Evolutionary conservation across 2,888 invertebrate genomes (phyloP), one percentile per base, ranked within the genome.

Genomic region (Temnothorax rugatulus): DNA sequence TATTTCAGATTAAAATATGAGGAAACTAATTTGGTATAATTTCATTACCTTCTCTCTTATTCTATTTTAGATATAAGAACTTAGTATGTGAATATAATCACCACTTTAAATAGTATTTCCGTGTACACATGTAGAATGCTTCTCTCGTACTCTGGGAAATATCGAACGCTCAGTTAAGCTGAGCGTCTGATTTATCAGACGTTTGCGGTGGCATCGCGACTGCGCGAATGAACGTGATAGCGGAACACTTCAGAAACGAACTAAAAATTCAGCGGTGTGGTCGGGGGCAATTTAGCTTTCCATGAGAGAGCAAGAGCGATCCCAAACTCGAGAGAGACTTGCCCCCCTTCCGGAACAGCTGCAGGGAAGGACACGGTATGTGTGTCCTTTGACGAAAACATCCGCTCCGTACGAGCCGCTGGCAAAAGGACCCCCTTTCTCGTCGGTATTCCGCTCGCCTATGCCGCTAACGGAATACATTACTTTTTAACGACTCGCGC

Each of bases 401-500:
- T 84, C 76, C 63, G 54, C 63, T 84, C 76, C 63, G 54, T 66
- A 59, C 64, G 54, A 54, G 9, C 38, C 71, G 82, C 34, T 79
- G 82, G 41, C n/a, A 66, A 79, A 73, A 82, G 74, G 82, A 57
- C 9, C 66, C 34, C 66, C 68, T 59, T 74, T 66, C 86, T 81
- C 79, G 13, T 69, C 82, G 82, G 54, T 59, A 66, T 64, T 82
- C 79, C 64, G 29, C 41, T 54, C 76, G 64, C 34, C 61, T 63
- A 13, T 61, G 29, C 84, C 34, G n/a, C 86, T 84, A 84, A 89
- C 88, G 84, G 89, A 89, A 89, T 89, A 89, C 88, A 82, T 89
- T 88, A 89, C 76, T 88, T 79, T 85, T 81, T 88, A 86, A 86
- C 79, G 82, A 77, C 59, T 73, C 41, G 79, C 63, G 47, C 64